Evolutionary conservation across 1,140 invertebrate genomes (phyloP), one percentile per base, ranked within the genome.

Genomic region (Ctenoplectra terminalis): DNA sequence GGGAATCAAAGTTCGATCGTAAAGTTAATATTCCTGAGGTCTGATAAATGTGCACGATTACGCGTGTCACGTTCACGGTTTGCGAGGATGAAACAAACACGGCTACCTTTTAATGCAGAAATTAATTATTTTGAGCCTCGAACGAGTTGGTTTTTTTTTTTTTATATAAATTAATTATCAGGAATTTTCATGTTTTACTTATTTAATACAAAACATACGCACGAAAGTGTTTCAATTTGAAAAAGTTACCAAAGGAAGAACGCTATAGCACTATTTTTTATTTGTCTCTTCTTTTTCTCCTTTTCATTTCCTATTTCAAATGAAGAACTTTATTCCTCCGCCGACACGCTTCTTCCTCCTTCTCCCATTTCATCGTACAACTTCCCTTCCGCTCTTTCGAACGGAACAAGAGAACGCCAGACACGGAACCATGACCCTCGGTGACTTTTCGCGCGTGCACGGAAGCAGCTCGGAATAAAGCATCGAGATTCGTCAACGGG

Each of bases 381-480:
- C n/a, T n/a, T n/a, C 26, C 31, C 43, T 15, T 20, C 26, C 48
- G 13, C 23, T 34, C 6, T 31, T 23, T 43, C n/a, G 20, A 20
- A 40, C 34, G 11, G 23, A 64, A n/a, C 46, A 72, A n/a, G 46
- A 37, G 31, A 29, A 29, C 29, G 15, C 31, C 58, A 15, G 17
- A 2, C 54, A 56, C n/a, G 37, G 34, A 60, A 15, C 58, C 58
- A 31, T 74, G 66, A 81, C 61, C 81, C 71, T 43, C 70, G 75
- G 31, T 88, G 90, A 92, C 91, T 92, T 91, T 91, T 89, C 90
- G 86, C 90, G 87, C 89, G 87, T 88, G 85, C 89, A 77, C 77
- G 60, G 80, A 83, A 82, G 74, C 83, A 67, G 75, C 66, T 52
- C 73, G 63, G 58, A 31, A 83, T 85, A 84, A 86, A 81, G 72